phyloP scores from a whole-genome alignment of 2,888 invertebrate genomes.

The Penaeus monodon region DNA sequence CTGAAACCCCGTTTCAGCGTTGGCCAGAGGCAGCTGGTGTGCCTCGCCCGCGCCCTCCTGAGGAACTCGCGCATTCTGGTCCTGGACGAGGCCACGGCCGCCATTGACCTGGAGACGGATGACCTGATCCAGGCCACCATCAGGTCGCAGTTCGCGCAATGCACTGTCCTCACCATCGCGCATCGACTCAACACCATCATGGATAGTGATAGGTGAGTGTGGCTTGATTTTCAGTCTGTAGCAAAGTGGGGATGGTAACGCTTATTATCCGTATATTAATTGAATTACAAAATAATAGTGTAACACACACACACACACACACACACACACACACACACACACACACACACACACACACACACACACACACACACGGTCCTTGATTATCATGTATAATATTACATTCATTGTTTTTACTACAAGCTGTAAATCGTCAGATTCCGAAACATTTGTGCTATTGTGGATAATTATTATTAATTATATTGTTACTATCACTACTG shows the following conservation, averaged over 20 bases:
- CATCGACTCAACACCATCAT: conserved; percentile 93
- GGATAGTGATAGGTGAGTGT: conserved; percentile 78
- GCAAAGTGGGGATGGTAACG: neutral
- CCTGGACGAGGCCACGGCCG: conserved; percentile 74
- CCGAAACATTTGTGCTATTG: too few species aligned
- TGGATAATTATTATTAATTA: too few species aligned
- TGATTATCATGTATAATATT: too few species aligned
- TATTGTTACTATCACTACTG: too few species aligned
- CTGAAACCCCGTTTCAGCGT: conserved; percentile 59
- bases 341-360: too few species aligned
- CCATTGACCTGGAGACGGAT: conserved; percentile 74
- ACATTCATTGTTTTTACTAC: too few species aligned
- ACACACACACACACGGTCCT: too few species aligned
- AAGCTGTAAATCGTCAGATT: too few species aligned
- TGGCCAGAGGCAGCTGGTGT: conserved; percentile 69
- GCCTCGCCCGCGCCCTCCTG: conserved; percentile 68
- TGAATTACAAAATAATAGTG: neutral
- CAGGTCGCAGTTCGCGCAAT: conserved; percentile 84
- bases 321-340: neutral
- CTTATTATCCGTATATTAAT: neutral
- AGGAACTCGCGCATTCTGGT: conserved; percentile 70
- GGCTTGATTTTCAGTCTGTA: neutral
- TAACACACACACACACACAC: neutral
- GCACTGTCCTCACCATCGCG: conserved; percentile 92
- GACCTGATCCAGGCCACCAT: conserved; percentile 81